Evolutionary conservation across 1,140 invertebrate species (phyloP), one percentile per base, ranked within the genome.

Genomic region (Macrosteles quadrilineatus): DNA sequence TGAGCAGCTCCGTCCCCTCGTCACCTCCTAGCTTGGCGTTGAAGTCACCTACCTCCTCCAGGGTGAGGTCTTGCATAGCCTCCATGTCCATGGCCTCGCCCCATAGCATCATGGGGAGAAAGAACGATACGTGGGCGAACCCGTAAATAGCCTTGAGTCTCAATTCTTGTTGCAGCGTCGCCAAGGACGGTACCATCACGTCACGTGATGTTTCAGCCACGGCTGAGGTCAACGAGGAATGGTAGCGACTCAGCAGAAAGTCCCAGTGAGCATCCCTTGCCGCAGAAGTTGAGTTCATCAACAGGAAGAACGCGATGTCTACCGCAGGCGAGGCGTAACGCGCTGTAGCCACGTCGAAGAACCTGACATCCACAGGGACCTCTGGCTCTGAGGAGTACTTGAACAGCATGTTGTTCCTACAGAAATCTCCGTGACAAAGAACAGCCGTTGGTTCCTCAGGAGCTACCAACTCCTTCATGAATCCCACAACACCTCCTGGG

Each of bases 361-460:
- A 57, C 55, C 76, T 78, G 0, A 78, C 73, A 17, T 74, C 73
- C 0, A 75, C 29, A 0, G 78, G 64, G 17, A 71, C 50, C 0
- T 66, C 74, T 12, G 73, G 55, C 2, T 68, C 19, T n/a, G n/a
- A n/a, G 1, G 80, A 72, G 32, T 81, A 78, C 69, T 78, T 78
- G 75, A 83, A 86, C 55, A 86, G 72, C 23, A 86, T 78, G 68
- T 86, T 86, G 70, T 86, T 86, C 53, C 79, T 81, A 80, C 82
- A 84, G 72, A 81, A 84, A 73, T 86, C 85, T 14, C 85, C 85
- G 73, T 86, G 85, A 29, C 78, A 82, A 19, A 84, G 53, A 11
- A 84, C 81, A 6, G 79, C 77, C 70, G 79, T 78, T 1, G 81
- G 81, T 63, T 81, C 81, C 25, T 71, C 65, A 4, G 73, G 73